Evolutionary conservation across 2,113 vertebrate genomes (phyloP).

Genomic region (Nannospalax galili): DNA sequence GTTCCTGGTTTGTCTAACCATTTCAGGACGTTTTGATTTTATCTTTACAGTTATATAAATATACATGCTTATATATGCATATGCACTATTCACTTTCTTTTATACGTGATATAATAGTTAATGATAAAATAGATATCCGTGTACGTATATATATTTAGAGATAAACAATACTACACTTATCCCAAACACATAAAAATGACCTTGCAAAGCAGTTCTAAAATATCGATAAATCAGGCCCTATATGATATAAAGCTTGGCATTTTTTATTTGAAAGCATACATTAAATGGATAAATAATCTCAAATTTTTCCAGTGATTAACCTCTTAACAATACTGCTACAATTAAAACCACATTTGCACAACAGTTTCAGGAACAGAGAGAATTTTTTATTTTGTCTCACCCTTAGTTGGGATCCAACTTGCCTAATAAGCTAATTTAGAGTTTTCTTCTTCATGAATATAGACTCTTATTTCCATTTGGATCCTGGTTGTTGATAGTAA

Average conservation of each 20-base stretch:
- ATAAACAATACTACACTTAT: not conserved
- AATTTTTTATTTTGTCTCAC: conserved; percentile 36
- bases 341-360: not conserved
- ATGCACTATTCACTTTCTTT: not conserved
- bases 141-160: not conserved
- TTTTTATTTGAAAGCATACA: not conserved
- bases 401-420: not conserved
- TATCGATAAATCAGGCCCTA: not conserved
- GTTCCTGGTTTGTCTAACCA: not conserved
- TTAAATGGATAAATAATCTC: not conserved
- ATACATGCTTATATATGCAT: not conserved
- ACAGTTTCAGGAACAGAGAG: not conserved
- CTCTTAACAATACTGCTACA: not conserved
- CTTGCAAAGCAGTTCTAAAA: not conserved
- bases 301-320: not conserved
- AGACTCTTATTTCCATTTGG: not conserved
- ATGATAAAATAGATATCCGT: not conserved
- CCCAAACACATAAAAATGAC: not conserved
- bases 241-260: not conserved
- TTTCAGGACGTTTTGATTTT: not conserved
- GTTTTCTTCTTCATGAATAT: not conserved
- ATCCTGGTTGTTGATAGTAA: not conserved
- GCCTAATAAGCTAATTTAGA: not conserved
- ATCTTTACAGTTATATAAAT: not conserved
- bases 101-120: no score